phyloP scores from a whole-genome alignment of 2,888 invertebrate genomes.

The Horisme vitalbata region DNA sequence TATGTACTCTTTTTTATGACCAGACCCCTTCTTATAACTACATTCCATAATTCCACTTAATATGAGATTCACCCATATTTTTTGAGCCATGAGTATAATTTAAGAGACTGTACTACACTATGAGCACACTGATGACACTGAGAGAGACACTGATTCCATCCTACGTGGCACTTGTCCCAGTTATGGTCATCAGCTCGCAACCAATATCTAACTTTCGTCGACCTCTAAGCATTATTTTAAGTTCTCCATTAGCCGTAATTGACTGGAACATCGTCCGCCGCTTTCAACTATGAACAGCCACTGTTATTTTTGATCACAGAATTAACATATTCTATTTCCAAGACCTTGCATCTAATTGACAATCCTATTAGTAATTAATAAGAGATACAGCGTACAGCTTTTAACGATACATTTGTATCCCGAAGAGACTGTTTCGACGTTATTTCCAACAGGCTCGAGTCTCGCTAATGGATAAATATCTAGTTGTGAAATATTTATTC shows the following conservation, averaged over 20 bases:
- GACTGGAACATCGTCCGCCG: conserved; percentile 82
- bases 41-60: too few species aligned
- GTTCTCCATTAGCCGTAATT: conserved; percentile 82
- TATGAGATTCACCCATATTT: too few species aligned
- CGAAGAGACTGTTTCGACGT: conserved; percentile 68
- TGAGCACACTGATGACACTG: too few species aligned
- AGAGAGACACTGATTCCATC: too few species aligned
- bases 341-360: conserved; percentile 73
- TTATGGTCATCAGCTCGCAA: conserved; percentile 43
- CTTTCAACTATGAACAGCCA: conserved; percentile 72
- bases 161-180: too few species aligned
- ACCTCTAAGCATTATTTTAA: conserved; percentile 82
- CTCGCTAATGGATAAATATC: conserved; percentile 75
- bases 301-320: conserved; percentile 69
- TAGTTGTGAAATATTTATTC: conserved; percentile 64
- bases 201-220: conserved; percentile 55
- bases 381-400: conserved; percentile 72
- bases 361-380: conserved; percentile 78
- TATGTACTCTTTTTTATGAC: too few species aligned
- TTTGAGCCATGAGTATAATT: too few species aligned
- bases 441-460: conserved; percentile 65
- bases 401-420: conserved; percentile 75
- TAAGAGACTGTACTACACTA: too few species aligned
- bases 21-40: too few species aligned
- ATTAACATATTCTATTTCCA: conserved; percentile 77